These are phyloP conservation scores for Neotoxoptera formosana DNA, from an alignment of 1,140 invertebrate species.

Conservation along the genomic window DNA sequence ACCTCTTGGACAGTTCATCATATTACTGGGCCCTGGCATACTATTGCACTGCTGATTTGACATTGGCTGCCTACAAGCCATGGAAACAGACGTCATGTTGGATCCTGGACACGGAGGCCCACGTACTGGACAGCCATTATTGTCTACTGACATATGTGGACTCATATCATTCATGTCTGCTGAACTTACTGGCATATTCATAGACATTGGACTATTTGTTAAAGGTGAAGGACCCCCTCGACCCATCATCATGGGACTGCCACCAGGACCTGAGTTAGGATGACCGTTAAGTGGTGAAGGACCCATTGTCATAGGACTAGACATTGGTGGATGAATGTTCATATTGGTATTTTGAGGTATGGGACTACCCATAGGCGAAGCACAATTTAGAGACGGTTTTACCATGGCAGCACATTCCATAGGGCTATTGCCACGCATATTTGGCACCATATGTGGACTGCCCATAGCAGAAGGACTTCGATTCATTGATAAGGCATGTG, in stretches of 20 bases:
- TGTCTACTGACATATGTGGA: conserved; percentile 48
- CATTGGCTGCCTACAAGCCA: conserved; percentile 54
- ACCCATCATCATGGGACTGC: conserved; percentile 55
- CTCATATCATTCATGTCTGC: conserved; percentile 50
- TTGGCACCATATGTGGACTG: conserved; percentile 63
- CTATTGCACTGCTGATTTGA: conserved; percentile 57
- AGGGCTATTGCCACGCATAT: conserved; percentile 64
- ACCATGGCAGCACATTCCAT: conserved; percentile 60
- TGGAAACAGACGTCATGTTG: conserved; percentile 52
- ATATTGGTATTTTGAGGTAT: conserved; percentile 61
- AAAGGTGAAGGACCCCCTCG: conserved; percentile 54
- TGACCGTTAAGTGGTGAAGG: conserved; percentile 60
- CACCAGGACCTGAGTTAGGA: conserved; percentile 60
- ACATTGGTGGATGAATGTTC: conserved; percentile 65
- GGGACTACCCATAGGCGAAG: conserved; percentile 63
- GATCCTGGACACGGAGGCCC: conserved; percentile 61
- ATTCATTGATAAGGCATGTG: conserved; percentile 60
- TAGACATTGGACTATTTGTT: conserved; percentile 57
- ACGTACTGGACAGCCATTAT: conserved; percentile 58
- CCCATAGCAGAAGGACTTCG: conserved; percentile 61
- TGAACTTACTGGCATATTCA: conserved; percentile 53
- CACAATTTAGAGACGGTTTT: conserved; percentile 58
- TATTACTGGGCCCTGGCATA: conserved; percentile 53
- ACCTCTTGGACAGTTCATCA: conserved; percentile 55
- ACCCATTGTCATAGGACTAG: conserved; percentile 64